phyloP scores from a whole-genome alignment of 1,140 invertebrate species.

The Tetragonula clypearis region DNA sequence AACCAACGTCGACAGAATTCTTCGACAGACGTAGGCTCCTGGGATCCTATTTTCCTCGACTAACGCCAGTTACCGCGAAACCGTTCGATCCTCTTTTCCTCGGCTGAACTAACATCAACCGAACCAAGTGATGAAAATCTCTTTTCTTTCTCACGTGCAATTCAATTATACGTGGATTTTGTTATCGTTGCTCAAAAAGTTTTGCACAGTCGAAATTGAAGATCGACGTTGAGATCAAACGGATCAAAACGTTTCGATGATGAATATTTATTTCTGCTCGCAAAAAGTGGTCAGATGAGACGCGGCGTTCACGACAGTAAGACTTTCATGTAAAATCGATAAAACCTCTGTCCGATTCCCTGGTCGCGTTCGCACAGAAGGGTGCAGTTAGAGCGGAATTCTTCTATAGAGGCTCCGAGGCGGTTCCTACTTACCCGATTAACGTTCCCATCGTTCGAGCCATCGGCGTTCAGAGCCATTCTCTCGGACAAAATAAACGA shows the following conservation, averaged over 20 bases:
- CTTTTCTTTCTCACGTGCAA: not conserved
- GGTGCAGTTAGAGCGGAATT: slow-evolving; percentile 18
- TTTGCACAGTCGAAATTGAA: too few relatives aligned
- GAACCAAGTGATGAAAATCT: not conserved
- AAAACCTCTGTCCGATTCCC: slow-evolving; percentile 2
- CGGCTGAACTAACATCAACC: not conserved
- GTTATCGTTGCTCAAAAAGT: too few relatives aligned
- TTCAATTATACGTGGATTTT: too few relatives aligned
- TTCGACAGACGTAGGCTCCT: not conserved
- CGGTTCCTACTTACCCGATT: slow-evolving; percentile 40
- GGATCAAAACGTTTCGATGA: not conserved
- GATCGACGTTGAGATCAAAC: not conserved
- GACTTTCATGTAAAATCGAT: slow-evolving; percentile 9
- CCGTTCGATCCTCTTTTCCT: slow-evolving; percentile 7
- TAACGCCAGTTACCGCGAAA: slow-evolving; percentile 2
- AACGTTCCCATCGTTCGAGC: slow-evolving; percentile 30
- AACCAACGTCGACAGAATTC: not conserved
- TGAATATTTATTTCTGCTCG: not conserved
- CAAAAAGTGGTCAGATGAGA: not conserved
- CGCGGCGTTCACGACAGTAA: too few relatives aligned
- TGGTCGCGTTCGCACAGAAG: not conserved
- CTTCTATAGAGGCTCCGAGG: not conserved
- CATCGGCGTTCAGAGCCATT: slow-evolving; percentile 1
- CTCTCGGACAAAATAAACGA: slow-evolving; percentile 32
- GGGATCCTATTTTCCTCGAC: slow-evolving; percentile 1